Percentiles rank a stretch among this genome's conserved stretches.
Evolutionary conservation across 2,888 invertebrate genomes (phyloP).

Genomic region (Hydrotaea cyrtoneurina): DNA sequence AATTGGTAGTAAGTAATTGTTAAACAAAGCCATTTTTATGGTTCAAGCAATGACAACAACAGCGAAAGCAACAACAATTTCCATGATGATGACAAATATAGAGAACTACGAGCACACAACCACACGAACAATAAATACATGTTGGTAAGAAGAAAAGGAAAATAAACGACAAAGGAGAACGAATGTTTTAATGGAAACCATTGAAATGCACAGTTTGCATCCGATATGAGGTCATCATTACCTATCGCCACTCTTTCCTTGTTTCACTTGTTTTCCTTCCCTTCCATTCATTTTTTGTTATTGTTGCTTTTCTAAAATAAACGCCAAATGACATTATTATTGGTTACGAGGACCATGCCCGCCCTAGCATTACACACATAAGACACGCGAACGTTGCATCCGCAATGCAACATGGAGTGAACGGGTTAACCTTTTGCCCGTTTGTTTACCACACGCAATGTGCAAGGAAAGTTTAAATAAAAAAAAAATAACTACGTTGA

Average conservation of each 20-base stretch:
- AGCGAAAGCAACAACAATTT: conserved; percentile 26
- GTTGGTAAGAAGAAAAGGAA: background rate
- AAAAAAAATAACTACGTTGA: no score
- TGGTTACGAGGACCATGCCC: background rate
- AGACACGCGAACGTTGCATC: no score
- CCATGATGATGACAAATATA: background rate
- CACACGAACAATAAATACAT: conserved; percentile 8
- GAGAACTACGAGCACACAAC: background rate
- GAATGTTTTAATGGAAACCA: conserved; percentile 58
- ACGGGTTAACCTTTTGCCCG: no score
- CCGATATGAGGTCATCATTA: conserved; percentile 55
- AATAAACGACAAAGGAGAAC: conserved; percentile 21
- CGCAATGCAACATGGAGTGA: no score
- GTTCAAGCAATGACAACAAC: conserved; percentile 40
- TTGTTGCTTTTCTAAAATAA: no score
- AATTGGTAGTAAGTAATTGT: conserved; percentile 62
- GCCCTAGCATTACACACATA: no score
- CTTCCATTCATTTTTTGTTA: no score
- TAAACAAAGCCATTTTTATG: conserved; percentile 57
- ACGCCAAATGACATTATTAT: conserved; percentile 18
- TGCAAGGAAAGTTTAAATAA: no score
- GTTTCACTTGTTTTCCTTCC: no score
- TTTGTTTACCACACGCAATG: no score
- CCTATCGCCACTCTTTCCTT: background rate
- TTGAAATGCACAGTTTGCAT: conserved; percentile 54